Evolutionary conservation across 2,888 invertebrate genomes (phyloP), one percentile per base, ranked within the genome.

Genomic region (Physocephala rufipes): DNA sequence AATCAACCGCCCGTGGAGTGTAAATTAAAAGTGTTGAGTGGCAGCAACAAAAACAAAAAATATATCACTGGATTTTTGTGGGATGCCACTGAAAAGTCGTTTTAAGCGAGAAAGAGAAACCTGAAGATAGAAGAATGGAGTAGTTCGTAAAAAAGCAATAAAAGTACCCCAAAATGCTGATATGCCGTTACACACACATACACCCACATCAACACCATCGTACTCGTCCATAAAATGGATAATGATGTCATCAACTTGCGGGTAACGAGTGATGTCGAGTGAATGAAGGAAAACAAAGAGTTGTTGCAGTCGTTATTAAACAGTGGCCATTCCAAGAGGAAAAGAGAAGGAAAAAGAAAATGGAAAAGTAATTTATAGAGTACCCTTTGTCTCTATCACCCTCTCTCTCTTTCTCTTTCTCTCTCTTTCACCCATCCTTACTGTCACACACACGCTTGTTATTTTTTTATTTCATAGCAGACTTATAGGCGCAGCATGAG

Each of bases 241-340:
- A 30, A 65, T 65, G 43, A 47, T 64, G 63, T 64, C 63, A 64
- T 64, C 63, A 45, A 45, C 53, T 53, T 19, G 21, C 19, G 53
- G 21, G 53, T 9, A 21, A 21, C 53, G 43, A 45, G 43, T 26
- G 49, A 26, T 4, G 49, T 47, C 26, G n/a, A 64, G 12, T 15
- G 30, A 63, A n/a, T 30, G 58, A 24, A 28, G 12, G 1, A 36
- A 36, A 36, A 9, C 36, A 36, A 7, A 36, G 36, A 36, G 36
- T 36, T 4, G 36, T 36, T 36, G 36, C 9, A 36, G 36, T 36
- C 36, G 36, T 36, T 36, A 9, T 9, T 36, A 36, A 36, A 4
- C 9, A 9, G 5, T 36, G n/a, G n/a, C n/a, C n/a, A n/a, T n/a
- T n/a, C n/a, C n/a, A n/a, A n/a, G n/a, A n/a, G n/a, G n/a, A 49